These are phyloP conservation scores for Genyomyrus donnyi DNA, from an alignment of 2,113 vertebrate genomes.

Conservation along the genomic window DNA sequence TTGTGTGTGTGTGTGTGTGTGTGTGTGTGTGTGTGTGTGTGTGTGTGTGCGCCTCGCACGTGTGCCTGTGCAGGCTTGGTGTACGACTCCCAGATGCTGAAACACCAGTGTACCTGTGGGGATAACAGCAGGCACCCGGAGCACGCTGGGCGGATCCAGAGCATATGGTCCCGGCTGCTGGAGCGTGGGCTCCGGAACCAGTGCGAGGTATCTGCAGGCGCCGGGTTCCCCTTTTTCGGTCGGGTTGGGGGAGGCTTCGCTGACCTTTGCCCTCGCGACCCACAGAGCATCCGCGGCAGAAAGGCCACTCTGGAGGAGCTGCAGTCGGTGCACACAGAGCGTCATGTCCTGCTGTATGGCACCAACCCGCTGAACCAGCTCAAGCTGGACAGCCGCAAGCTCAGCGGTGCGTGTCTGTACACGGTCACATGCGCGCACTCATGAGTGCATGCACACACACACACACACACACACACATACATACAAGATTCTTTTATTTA, in stretches of 20 bases:
- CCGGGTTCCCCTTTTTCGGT: neutral
- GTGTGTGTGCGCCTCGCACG: neutral
- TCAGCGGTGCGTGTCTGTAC: slow-evolving; percentile 53
- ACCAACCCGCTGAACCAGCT: slow-evolving; percentile 81
- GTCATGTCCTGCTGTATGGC: slow-evolving; percentile 69
- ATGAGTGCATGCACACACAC: too few species aligned
- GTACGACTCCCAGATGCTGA: slow-evolving; percentile 88
- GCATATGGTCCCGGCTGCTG: slow-evolving; percentile 93
- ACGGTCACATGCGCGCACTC: neutral
- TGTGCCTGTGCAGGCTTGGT: slow-evolving; percentile 56
- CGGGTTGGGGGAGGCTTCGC: neutral
- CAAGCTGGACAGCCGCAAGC: slow-evolving; percentile 89
- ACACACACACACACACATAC: neutral
- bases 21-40: neutral
- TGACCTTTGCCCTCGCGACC: slow-evolving; percentile 25
- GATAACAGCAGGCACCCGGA: slow-evolving; percentile 93
- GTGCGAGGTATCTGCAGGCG: slow-evolving; percentile 71
- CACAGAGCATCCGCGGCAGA: slow-evolving; percentile 74
- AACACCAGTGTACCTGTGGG: slow-evolving; percentile 89
- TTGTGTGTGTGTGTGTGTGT: neutral
- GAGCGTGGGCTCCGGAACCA: slow-evolving; percentile 81
- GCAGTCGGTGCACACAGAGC: slow-evolving; percentile 74
- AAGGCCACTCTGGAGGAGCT: slow-evolving; percentile 83
- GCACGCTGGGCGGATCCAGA: slow-evolving; percentile 93
- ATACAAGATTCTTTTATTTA: neutral